Evolutionary conservation across 92 coral and sea anemone genomes (phyloP).

Genomic region (Epizoanthus ramosus): DNA sequence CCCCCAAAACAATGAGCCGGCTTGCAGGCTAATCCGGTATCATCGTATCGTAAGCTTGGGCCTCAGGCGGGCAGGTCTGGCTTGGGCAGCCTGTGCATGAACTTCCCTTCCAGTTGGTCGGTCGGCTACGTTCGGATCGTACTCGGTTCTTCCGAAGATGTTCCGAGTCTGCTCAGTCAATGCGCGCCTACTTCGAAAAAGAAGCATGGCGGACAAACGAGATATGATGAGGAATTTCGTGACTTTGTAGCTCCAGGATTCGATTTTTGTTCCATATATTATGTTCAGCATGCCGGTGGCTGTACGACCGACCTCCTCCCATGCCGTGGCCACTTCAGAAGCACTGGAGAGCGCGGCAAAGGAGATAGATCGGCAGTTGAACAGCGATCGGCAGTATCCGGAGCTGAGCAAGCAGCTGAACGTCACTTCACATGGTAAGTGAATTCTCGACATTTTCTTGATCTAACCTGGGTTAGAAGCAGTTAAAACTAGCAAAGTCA

Average conservation of each 20-base stretch:
- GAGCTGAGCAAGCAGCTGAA: slow-evolving; percentile 84
- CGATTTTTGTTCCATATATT: slow-evolving; percentile 3
- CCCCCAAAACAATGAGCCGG: too few species aligned
- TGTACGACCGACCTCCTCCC: slow-evolving; percentile 60
- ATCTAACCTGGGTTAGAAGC: not conserved
- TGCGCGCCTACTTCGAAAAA: slow-evolving; percentile 89
- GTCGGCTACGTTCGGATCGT: slow-evolving; percentile 3
- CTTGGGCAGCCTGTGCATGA: too few species aligned
- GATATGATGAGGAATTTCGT: slow-evolving; percentile 29
- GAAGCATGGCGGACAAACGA: slow-evolving; percentile 57
- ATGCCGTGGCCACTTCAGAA: slow-evolving; percentile 69
- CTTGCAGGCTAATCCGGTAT: too few species aligned
- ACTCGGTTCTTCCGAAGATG: slow-evolving; percentile 40
- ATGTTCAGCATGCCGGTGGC: slow-evolving; percentile 74
- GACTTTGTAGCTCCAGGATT: not conserved
- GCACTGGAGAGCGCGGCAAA: slow-evolving; percentile 90
- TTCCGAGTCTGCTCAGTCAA: slow-evolving; percentile 77
- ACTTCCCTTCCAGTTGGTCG: too few species aligned
- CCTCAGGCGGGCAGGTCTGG: too few species aligned
- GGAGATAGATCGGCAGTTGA: slow-evolving; percentile 91
- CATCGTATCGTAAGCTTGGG: too few species aligned
- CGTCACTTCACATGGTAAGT: slow-evolving; percentile 81
- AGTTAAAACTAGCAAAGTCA: not conserved
- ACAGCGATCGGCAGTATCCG: slow-evolving; percentile 90
- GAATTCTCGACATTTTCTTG: not conserved